Conservation (phyloP, 2,113 vertebrate species). For the Corythornis madagascariensis region DNA sequence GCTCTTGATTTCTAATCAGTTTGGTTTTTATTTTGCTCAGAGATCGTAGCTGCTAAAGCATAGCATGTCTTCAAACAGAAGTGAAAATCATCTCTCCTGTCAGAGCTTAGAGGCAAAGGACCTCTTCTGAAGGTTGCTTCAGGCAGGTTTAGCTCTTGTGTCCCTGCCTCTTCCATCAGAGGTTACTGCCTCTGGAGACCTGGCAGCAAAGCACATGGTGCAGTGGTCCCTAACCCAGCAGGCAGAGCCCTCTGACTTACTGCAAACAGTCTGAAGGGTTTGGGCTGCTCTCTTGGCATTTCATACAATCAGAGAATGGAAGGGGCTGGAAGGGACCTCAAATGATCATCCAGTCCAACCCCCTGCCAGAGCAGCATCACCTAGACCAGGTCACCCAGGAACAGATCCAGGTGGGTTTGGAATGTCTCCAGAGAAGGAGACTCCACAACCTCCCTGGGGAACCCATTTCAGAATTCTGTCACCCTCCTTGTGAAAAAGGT, state of each 20-base stretch:
- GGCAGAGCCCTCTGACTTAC: neutral
- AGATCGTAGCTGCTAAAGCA: slow-evolving; percentile 2
- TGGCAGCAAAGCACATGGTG: neutral
- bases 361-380: too few species aligned
- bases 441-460: too few species aligned
- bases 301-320: too few species aligned
- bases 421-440: too few species aligned
- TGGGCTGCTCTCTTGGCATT: neutral
- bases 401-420: too few species aligned
- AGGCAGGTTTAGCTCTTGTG: neutral
- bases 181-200: neutral
- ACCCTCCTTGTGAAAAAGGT: too few species aligned
- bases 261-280: neutral
- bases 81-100: neutral
- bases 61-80: slow-evolving; percentile 11
- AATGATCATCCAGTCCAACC: too few species aligned
- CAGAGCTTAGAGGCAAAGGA: neutral
- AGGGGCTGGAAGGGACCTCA: too few species aligned
- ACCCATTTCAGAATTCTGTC: too few species aligned
- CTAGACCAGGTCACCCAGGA: too few species aligned
- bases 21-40: neutral
- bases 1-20: slow-evolving; percentile 26
- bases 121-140: neutral
- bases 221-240: neutral
- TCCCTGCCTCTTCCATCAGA: neutral